Percentiles rank a stretch among this genome's conserved stretches.
These are phyloP conservation scores for Drosophila gaucha DNA, from an alignment of 2,888 invertebrate genomes.

Conservation along the genomic window DNA sequence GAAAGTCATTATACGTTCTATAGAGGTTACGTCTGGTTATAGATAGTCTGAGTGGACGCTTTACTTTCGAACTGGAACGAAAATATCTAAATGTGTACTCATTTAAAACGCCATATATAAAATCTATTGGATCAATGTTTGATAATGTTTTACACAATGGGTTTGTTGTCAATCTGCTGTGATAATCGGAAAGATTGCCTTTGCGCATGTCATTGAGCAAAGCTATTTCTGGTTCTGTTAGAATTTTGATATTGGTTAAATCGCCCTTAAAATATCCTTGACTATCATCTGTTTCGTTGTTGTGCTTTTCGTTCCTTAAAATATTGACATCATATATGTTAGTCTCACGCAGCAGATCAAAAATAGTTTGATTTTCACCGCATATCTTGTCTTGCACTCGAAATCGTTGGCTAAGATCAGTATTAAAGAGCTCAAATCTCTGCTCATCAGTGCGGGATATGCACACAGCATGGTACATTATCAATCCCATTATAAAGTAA, in stretches of 20 bases:
- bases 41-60: too few species aligned
- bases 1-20: too few species aligned
- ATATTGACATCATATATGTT: neutral
- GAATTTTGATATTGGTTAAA: neutral
- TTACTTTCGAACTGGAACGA: too few species aligned
- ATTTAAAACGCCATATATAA: too few species aligned
- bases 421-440: neutral
- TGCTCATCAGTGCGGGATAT: neutral
- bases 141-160: neutral
- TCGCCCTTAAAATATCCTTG: neutral
- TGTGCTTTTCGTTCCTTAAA: neutral
- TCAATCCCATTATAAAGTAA: constrained; percentile 6
- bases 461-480: neutral
- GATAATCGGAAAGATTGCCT: neutral
- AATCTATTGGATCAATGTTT: too few species aligned
- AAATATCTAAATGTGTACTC: too few species aligned
- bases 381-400: neutral
- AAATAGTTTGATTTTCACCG: neutral
- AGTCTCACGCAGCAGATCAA: neutral
- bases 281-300: neutral
- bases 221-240: neutral
- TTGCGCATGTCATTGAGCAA: neutral
- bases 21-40: too few species aligned
- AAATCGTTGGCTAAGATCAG: neutral
- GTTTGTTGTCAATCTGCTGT: neutral